These are phyloP conservation scores for Drosophila sp. DNA, from an alignment of 1,140 invertebrate species.

Conservation along the genomic window DNA sequence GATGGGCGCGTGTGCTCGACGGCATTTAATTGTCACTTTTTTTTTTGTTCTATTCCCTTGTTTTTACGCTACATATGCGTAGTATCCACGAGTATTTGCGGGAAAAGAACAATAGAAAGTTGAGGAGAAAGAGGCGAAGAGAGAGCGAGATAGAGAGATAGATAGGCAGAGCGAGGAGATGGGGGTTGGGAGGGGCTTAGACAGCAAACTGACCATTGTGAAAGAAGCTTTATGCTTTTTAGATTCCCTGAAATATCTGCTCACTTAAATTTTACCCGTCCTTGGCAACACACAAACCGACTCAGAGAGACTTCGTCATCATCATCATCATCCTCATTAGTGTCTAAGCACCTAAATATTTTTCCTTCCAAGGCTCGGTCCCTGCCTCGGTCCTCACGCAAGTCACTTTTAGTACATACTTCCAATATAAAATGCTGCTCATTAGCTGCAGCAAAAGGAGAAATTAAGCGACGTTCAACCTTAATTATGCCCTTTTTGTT, in stretches of 20 bases:
- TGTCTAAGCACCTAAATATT: conserved; percentile 15
- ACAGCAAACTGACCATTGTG: conserved; percentile 39
- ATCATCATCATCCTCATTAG: conserved; percentile 42
- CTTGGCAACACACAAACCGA: neutral
- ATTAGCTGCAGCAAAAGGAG: conserved; percentile 55
- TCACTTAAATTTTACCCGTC: conserved; percentile 21
- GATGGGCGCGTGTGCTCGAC: conserved; percentile 27
- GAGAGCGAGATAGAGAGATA: neutral
- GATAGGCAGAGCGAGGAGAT: neutral
- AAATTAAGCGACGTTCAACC: conserved; percentile 74
- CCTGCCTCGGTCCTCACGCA: conserved; percentile 37
- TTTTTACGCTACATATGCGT: conserved; percentile 55
- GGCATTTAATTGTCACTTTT: conserved; percentile 67
- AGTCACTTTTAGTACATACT: conserved; percentile 59
- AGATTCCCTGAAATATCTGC: conserved; percentile 37
- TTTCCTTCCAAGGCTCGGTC: neutral
- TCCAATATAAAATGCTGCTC: conserved; percentile 72
- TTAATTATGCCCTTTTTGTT: conserved; percentile 60
- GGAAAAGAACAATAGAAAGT: conserved; percentile 61
- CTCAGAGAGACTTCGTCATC: conserved; percentile 32
- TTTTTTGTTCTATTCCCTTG: conserved; percentile 44
- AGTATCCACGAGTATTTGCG: conserved; percentile 46
- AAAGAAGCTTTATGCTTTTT: conserved; percentile 32
- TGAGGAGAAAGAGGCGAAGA: conserved; percentile 4
- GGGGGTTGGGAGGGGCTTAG: conserved; percentile 9